phyloP scores from a whole-genome alignment of 1,140 invertebrate genomes.

The Brachionus angularis region DNA sequence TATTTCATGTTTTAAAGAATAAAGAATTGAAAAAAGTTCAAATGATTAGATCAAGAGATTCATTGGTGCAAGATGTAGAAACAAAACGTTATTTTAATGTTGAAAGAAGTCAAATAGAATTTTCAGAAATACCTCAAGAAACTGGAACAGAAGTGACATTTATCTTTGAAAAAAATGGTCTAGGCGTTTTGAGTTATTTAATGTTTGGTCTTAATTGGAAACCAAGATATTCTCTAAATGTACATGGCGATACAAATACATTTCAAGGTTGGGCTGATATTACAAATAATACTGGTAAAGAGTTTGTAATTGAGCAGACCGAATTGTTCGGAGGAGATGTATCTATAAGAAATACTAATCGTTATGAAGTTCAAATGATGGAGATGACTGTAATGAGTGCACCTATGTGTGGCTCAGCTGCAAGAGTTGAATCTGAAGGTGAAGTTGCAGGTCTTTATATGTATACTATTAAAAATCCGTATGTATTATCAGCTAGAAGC shows the following conservation, averaged over 20 bases:
- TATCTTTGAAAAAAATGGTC: slow-evolving; percentile 20
- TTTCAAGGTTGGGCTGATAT: slow-evolving; percentile 36
- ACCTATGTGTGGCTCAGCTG: neutral
- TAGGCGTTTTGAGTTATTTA: slow-evolving; percentile 12
- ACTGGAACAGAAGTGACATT: slow-evolving; percentile 16
- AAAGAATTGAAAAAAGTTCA: slow-evolving; percentile 8
- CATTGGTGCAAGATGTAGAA: slow-evolving; percentile 23
- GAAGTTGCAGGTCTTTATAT: slow-evolving; percentile 13
- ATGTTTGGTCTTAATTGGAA: slow-evolving; percentile 34
- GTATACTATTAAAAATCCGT: slow-evolving; percentile 14
- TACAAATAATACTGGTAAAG: slow-evolving; percentile 27
- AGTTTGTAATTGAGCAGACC: slow-evolving; percentile 18
- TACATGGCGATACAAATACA: neutral
- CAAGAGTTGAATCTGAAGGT: slow-evolving; percentile 13
- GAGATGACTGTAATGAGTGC: neutral
- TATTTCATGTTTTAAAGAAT: neutral
- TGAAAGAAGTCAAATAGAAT: slow-evolving; percentile 10
- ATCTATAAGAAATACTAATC: neutral
- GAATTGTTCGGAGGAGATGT: slow-evolving; percentile 39
- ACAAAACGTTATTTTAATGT: slow-evolving; percentile 1
- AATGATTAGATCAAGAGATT: slow-evolving; percentile 29
- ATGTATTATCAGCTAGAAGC: neutral
- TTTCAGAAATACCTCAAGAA: slow-evolving; percentile 28
- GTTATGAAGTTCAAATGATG: neutral
- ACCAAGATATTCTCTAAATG: slow-evolving; percentile 22